Conservation (phyloP, 2,888 invertebrate genomes). For the Mesopsocus fuscifrons region DNA sequence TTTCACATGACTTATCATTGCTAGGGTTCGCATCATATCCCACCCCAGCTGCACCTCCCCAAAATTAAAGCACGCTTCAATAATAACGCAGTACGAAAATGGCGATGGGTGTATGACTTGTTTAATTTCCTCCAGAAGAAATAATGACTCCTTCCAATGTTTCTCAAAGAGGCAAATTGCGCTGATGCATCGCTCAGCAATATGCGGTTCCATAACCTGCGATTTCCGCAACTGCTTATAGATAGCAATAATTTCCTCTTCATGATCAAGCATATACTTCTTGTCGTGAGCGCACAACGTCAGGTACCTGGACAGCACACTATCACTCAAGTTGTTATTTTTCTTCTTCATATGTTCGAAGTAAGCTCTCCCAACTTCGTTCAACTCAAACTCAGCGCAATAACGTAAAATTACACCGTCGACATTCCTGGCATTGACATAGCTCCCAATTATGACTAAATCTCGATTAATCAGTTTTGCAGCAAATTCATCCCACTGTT, state of each 20-base stretch:
- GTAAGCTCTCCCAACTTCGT: neutral
- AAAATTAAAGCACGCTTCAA: neutral
- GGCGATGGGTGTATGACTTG: neutral
- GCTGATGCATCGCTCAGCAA: neutral
- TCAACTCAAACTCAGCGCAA: neutral
- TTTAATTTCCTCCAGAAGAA: neutral
- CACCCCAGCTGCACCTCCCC: neutral
- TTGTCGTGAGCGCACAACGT: neutral
- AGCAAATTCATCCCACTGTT: neutral
- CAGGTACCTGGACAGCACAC: neutral
- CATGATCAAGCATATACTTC: neutral
- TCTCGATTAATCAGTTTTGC: neutral
- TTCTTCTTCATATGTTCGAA: neutral
- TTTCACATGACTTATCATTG: neutral
- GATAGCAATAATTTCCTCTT: neutral
- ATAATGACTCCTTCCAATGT: neutral
- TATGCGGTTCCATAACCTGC: neutral
- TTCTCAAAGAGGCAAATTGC: neutral
- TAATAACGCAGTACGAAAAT: neutral
- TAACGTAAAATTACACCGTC: neutral
- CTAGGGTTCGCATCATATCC: neutral
- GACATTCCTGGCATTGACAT: neutral
- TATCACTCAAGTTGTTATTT: neutral
- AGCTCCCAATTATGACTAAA: neutral
- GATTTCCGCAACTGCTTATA: neutral